These are phyloP conservation scores for Pseudorasbora parva DNA, from an alignment of 2,113 vertebrate genomes.

Conservation along the genomic window DNA sequence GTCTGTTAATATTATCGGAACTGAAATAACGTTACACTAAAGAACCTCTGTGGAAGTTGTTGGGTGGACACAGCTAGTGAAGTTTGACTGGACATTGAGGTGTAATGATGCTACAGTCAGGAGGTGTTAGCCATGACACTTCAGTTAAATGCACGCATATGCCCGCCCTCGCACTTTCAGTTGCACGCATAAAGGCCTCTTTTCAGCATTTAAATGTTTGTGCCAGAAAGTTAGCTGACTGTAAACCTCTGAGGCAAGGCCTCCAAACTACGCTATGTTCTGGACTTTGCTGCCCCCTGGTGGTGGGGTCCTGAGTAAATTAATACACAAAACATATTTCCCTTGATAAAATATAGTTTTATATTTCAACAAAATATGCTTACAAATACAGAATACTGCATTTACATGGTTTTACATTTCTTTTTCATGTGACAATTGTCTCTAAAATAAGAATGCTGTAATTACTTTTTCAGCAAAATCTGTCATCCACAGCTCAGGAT, in stretches of 20 bases:
- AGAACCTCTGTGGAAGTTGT: not conserved
- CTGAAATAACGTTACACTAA: not conserved
- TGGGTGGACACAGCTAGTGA: not conserved
- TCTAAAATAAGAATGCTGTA: conserved; percentile 52
- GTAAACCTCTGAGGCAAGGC: not conserved
- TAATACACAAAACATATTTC: conserved; percentile 4
- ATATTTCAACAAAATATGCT: conserved; percentile 68
- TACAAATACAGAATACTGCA: conserved; percentile 72
- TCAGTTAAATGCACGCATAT: conserved; percentile 4
- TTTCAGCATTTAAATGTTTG: conserved; percentile 11
- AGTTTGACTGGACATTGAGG: not conserved
- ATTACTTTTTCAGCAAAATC: not conserved
- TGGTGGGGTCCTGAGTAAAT: conserved; percentile 55
- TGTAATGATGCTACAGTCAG: conserved; percentile 21
- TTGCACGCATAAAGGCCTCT: conserved; percentile 1
- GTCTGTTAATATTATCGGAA: not conserved
- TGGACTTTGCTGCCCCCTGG: conserved; percentile 69
- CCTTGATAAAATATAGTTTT: conserved; percentile 75
- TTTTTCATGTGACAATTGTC: conserved; percentile 47
- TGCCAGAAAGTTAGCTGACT: conserved; percentile 16
- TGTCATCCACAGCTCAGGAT: not conserved
- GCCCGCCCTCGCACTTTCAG: conserved; percentile 20
- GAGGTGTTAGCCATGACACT: conserved; percentile 47
- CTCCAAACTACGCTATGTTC: not conserved
- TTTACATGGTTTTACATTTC: conserved; percentile 53